Evolutionary conservation across 1,140 invertebrate species (phyloP).

Genomic region (Danaus plexippus): DNA sequence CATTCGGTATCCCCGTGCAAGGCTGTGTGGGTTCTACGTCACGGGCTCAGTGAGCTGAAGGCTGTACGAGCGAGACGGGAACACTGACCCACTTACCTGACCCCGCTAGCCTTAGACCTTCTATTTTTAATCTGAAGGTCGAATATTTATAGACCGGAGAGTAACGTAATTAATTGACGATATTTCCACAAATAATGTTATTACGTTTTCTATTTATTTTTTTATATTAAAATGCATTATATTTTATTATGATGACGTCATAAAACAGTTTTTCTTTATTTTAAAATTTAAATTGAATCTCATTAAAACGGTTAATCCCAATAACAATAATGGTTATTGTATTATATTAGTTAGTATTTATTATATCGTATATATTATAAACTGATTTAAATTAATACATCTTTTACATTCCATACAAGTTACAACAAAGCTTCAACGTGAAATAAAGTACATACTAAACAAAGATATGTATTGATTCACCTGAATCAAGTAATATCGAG

Average conservation of each 20-base stretch:
- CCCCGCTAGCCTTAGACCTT: conserved; percentile 60
- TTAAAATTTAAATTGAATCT: no score
- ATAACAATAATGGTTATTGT: no score
- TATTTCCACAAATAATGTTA: conserved; percentile 24
- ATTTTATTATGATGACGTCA: neutral
- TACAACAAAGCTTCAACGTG: no score
- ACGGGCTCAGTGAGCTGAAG: conserved; percentile 40
- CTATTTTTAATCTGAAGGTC: conserved; percentile 71
- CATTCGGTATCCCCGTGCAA: no score
- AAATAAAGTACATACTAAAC: no score
- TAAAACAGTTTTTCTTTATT: neutral
- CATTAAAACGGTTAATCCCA: no score
- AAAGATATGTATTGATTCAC: no score
- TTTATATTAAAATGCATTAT: neutral
- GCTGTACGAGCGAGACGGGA: conserved; percentile 33
- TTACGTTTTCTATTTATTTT: conserved; percentile 6
- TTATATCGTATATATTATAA: no score
- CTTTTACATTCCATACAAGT: no score
- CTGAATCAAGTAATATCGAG: no score
- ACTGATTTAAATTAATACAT: no score
- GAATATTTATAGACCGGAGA: conserved; percentile 63
- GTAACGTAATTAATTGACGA: conserved; percentile 45
- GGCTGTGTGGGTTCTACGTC: conserved; percentile 34
- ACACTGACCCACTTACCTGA: conserved; percentile 63
- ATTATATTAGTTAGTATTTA: no score